These are phyloP conservation scores for Papilio helenus DNA, from an alignment of 1,140 invertebrate genomes.

Conservation along the genomic window DNA sequence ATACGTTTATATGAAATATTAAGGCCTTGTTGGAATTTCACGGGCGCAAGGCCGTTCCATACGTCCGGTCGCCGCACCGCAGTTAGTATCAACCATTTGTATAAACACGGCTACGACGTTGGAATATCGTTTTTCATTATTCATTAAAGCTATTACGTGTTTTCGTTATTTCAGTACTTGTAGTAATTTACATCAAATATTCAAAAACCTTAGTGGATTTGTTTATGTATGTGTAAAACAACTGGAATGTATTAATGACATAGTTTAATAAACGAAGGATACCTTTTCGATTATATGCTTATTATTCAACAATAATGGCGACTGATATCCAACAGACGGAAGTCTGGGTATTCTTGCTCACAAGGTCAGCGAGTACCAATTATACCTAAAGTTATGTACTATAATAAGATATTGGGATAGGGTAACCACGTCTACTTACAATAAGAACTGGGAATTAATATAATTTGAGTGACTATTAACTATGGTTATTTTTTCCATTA, in stretches of 20 bases:
- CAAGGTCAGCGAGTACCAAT: background rate
- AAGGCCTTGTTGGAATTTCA: constrained; percentile 39
- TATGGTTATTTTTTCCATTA: no score
- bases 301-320: background rate
- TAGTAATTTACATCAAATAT: background rate
- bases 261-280: no score
- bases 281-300: no score
- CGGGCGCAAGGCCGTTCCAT: constrained; percentile 36
- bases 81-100: constrained; percentile 29
- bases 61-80: constrained; percentile 35
- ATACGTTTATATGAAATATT: constrained; percentile 27
- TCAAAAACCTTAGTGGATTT: background rate
- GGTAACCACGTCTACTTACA: background rate
- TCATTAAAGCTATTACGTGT: constrained; percentile 15
- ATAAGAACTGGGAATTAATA: background rate
- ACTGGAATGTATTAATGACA: no score
- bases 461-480: no score
- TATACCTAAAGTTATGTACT: background rate
- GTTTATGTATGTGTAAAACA: background rate
- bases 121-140: constrained; percentile 36
- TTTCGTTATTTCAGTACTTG: constrained; percentile 18
- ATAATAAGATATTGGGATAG: background rate
- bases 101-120: constrained; percentile 29
- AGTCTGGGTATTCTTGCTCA: background rate
- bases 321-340: background rate